Evolutionary conservation across 2,113 vertebrate species (phyloP).

Genomic region (Cochlearius cochlearius): DNA sequence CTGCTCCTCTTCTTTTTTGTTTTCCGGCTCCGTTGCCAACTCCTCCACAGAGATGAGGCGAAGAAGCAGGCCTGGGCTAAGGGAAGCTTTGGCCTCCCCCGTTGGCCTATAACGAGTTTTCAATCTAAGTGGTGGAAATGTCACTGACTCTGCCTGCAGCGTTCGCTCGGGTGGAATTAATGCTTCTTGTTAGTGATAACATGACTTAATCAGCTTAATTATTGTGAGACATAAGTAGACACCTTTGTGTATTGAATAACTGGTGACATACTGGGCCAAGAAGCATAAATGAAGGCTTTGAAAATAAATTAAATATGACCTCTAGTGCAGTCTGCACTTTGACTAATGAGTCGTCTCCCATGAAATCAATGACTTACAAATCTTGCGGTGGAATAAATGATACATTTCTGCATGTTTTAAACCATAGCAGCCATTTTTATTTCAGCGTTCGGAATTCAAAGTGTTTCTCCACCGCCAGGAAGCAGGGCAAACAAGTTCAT

Average conservation of each 20-base stretch:
- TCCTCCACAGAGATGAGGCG: constrained; percentile 15
- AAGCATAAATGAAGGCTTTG: constrained; percentile 33
- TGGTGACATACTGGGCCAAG: constrained; percentile 47
- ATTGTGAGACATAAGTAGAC: constrained; percentile 56
- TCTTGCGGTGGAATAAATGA: constrained; percentile 50
- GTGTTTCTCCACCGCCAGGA: background rate
- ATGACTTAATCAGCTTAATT: constrained; percentile 71
- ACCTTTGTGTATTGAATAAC: constrained; percentile 70
- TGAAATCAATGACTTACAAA: constrained; percentile 56
- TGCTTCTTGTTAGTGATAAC: constrained; percentile 67
- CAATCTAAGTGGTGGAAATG: constrained; percentile 50
- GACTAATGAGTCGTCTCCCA: constrained; percentile 46
- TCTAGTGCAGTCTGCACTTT: constrained; percentile 42
- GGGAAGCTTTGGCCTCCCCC: background rate
- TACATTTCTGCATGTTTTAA: constrained; percentile 52
- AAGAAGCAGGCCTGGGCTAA: background rate
- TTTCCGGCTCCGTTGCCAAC: too few relatives aligned
- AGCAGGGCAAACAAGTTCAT: constrained; percentile 54
- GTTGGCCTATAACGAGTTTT: constrained; percentile 11
- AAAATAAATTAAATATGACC: constrained; percentile 70
- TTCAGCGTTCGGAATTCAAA: background rate
- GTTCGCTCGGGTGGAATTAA: constrained; percentile 48
- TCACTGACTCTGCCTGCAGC: constrained; percentile 31
- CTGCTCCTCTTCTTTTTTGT: background rate
- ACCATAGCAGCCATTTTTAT: constrained; percentile 42